phyloP scores from a whole-genome alignment of 2,113 vertebrate species.

The Rhea pennata region DNA sequence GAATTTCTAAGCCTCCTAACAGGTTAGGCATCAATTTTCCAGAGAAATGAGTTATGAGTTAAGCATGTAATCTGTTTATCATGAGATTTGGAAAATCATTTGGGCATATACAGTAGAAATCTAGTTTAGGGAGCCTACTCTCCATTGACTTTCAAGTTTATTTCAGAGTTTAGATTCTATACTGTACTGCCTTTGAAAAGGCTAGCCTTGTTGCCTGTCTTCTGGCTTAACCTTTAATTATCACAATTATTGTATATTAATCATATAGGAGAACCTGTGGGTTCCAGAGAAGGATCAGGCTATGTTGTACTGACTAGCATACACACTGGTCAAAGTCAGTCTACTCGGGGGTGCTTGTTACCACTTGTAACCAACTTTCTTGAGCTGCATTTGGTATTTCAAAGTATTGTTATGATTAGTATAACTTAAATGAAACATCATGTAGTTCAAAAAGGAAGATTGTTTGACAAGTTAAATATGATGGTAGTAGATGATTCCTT shows the following conservation, averaged over 20 bases:
- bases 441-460: neutral
- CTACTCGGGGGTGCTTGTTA: neutral
- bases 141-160: neutral
- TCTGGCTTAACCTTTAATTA: neutral
- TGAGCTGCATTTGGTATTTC: neutral
- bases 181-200: neutral
- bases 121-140: neutral
- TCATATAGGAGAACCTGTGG: neutral
- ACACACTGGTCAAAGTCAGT: neutral
- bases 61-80: neutral
- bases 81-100: neutral
- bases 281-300: neutral
- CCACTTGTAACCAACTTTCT: neutral
- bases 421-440: neutral
- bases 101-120: neutral
- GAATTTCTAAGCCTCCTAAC: neutral
- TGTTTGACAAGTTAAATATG: neutral
- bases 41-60: neutral
- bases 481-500: neutral
- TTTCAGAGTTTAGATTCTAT: neutral
- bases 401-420: neutral
- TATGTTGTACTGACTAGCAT: neutral
- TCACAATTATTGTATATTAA: neutral
- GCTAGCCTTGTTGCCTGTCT: neutral
- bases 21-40: neutral